phyloP scores from a whole-genome alignment of 2,888 invertebrate genomes.

The Zeuzera pyrina region DNA sequence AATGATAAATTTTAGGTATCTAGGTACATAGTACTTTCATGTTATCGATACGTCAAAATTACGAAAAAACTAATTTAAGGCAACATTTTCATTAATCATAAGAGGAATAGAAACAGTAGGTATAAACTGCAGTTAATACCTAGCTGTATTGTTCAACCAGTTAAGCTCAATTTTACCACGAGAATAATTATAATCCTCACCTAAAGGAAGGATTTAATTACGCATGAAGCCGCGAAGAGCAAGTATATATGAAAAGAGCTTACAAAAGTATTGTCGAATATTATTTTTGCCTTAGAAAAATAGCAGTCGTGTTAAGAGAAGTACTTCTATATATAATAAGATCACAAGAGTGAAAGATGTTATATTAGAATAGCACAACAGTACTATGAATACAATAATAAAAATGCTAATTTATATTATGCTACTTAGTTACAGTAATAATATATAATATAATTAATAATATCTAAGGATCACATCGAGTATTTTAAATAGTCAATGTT shows the following conservation, averaged over 20 bases:
- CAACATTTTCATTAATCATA: constrained; percentile 3
- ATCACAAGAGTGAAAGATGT: constrained; percentile 37
- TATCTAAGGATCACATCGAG: constrained; percentile 31
- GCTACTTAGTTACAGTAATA: constrained; percentile 21
- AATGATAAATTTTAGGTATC: background rate
- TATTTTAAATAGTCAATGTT: constrained; percentile 23
- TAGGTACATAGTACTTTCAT: background rate
- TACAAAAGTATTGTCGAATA: constrained; percentile 50
- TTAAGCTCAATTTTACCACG: constrained; percentile 4
- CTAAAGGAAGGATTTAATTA: constrained; percentile 11
- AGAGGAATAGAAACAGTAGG: constrained; percentile 4
- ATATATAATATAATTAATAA: constrained; percentile 15
- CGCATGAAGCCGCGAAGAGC: constrained; percentile 23
- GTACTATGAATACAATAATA: constrained; percentile 11
- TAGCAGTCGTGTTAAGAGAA: constrained; percentile 37
- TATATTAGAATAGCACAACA: constrained; percentile 12
- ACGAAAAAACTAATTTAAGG: constrained; percentile 4
- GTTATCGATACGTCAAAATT: background rate
- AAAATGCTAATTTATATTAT: constrained; percentile 19
- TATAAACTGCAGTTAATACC: constrained; percentile 8
- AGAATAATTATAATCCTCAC: background rate
- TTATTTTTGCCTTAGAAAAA: constrained; percentile 37
- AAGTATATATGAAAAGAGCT: constrained; percentile 25
- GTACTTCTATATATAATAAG: constrained; percentile 32
- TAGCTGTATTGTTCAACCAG: constrained; percentile 17